Evolutionary conservation across 2,113 vertebrate genomes (phyloP).

Genomic region (Lonchura striata): DNA sequence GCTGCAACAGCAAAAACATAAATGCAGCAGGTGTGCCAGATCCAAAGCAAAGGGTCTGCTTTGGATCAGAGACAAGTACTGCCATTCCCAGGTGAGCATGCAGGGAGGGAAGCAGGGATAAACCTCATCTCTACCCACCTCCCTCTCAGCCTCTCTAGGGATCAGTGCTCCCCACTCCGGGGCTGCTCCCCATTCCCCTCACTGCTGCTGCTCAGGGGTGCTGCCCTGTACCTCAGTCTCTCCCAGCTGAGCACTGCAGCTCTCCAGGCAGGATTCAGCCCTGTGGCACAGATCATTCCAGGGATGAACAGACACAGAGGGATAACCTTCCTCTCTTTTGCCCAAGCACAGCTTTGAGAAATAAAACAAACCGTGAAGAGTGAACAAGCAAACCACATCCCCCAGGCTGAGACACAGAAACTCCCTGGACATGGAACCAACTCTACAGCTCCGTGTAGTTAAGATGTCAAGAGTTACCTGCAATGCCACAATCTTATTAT

Average conservation of each 20-base stretch:
- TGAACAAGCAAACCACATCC: not conserved
- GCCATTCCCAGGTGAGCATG: not conserved
- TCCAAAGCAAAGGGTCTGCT: not conserved
- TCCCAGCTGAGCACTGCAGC: not conserved
- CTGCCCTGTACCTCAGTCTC: not conserved
- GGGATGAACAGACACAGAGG: not conserved
- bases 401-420: not conserved
- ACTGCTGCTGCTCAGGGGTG: not conserved
- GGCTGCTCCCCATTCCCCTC: not conserved
- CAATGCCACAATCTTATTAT: accelerated
- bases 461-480: not conserved
- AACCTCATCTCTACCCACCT: not conserved
- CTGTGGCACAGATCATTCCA: not conserved
- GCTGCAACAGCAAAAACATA: not conserved
- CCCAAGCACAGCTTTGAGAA: not conserved
- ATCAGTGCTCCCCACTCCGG: not conserved
- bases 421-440: not conserved
- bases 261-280: not conserved
- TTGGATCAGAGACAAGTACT: not conserved
- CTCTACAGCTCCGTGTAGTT: not conserved
- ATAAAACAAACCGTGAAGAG: not conserved
- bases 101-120: not conserved
- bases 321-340: not conserved
- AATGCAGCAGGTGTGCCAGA: not conserved
- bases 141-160: not conserved